These are phyloP conservation scores for Propsilocerus akamusi DNA, from an alignment of 1,140 invertebrate species.

Conservation along the genomic window DNA sequence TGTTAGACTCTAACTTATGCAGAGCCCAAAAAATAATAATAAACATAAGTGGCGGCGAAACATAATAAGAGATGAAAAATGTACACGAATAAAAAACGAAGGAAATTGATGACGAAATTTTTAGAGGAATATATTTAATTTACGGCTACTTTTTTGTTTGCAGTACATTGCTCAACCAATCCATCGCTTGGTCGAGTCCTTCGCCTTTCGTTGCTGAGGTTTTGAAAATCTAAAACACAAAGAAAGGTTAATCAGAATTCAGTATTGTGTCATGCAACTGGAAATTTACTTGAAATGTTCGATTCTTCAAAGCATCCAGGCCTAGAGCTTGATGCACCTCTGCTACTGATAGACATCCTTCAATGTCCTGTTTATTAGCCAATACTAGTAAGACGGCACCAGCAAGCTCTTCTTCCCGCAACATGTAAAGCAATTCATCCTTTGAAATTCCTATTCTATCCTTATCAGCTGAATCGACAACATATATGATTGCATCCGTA, in stretches of 20 bases:
- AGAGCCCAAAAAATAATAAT: too few species aligned
- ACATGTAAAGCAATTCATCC: slow-evolving; percentile 93
- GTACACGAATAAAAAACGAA: not conserved
- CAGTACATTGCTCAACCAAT: slow-evolving; percentile 86
- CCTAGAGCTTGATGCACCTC: slow-evolving; percentile 95
- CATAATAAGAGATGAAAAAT: too few species aligned
- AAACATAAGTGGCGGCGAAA: too few species aligned
- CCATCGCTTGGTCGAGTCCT: slow-evolving; percentile 96
- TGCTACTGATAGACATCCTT: slow-evolving; percentile 85
- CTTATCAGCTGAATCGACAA: slow-evolving; percentile 95
- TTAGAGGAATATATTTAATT: not conserved
- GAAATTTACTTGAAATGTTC: slow-evolving; percentile 68
- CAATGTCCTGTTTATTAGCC: slow-evolving; percentile 99
- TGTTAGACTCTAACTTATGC: too few species aligned
- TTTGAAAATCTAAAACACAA: slow-evolving; percentile 62
- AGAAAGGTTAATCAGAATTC: not conserved
- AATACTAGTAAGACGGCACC: slow-evolving; percentile 89
- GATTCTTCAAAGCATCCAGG: slow-evolving; percentile 82
- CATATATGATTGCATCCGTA: slow-evolving; percentile 99
- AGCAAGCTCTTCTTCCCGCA: slow-evolving; percentile 93
- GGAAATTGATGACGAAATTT: not conserved
- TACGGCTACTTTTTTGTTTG: slow-evolving; percentile 61
- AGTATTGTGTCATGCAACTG: not conserved
- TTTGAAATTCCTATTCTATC: slow-evolving; percentile 98
- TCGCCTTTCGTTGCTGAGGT: slow-evolving; percentile 98